Evolutionary conservation across 2,113 vertebrate species (phyloP).

Genomic region (Willisornis vidua): DNA sequence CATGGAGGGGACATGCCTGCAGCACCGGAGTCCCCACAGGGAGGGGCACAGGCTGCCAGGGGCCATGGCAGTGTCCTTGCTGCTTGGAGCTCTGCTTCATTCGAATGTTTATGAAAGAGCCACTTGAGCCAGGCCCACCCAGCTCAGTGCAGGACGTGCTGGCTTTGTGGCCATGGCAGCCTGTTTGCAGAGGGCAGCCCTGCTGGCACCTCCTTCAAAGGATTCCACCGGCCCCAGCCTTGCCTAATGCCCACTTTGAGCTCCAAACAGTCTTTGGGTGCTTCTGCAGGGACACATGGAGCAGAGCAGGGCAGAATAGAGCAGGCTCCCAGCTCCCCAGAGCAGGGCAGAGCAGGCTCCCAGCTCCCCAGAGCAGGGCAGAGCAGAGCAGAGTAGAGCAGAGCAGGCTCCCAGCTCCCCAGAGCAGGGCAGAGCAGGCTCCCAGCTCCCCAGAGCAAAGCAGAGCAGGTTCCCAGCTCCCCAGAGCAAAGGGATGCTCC

Average conservation of each 20-base stretch:
- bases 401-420: no score
- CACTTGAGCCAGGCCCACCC: conserved; percentile 3
- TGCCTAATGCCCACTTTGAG: conserved; percentile 30
- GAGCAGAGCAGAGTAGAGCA: no score
- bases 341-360: no score
- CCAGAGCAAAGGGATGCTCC: neutral
- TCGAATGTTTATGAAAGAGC: conserved; percentile 48
- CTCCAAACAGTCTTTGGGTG: neutral
- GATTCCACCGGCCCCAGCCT: conserved; percentile 13
- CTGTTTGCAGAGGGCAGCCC: conserved; percentile 1
- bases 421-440: neutral
- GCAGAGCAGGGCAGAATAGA: neutral
- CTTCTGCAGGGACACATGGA: neutral
- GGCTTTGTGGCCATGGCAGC: neutral
- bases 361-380: no score
- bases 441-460: neutral
- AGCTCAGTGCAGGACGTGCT: neutral
- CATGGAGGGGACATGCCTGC: neutral
- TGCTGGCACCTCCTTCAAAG: conserved; percentile 49
- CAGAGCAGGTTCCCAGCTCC: neutral
- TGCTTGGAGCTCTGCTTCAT: neutral
- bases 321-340: neutral
- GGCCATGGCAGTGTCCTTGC: neutral
- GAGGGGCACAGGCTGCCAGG: neutral
- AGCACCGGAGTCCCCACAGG: neutral